Percentiles rank a stretch among this genome's conserved stretches.
Conservation (phyloP, 2,113 vertebrate genomes). For the Hassar affinis region DNA sequence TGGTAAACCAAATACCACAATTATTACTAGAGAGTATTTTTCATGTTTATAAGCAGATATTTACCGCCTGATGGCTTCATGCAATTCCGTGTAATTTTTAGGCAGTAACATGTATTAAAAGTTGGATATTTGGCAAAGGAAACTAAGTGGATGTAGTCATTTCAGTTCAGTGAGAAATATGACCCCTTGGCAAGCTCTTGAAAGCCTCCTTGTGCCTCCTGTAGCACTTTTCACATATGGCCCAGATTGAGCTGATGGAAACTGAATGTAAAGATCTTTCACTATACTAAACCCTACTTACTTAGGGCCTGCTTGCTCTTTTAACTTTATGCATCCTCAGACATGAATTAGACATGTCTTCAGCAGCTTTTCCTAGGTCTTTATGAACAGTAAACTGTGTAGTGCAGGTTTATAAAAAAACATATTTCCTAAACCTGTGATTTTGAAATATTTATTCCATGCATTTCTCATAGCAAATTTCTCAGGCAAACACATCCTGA, state of each 20-base stretch:
- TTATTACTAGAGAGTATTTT: neutral
- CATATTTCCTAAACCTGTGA: constrained; percentile 3
- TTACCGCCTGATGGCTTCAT: neutral
- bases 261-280: constrained; percentile 36
- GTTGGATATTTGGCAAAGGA: constrained; percentile 12
- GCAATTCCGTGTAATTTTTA: neutral
- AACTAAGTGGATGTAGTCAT: constrained; percentile 15
- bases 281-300: neutral
- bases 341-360: constrained; percentile 27
- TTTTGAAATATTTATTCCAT: neutral
- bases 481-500: neutral
- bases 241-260: constrained; percentile 23
- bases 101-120: neutral
- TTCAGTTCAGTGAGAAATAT: constrained; percentile 21
- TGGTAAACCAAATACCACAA: neutral
- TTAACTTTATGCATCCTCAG: constrained; percentile 32
- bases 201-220: constrained; percentile 14
- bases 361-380: neutral
- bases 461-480: neutral
- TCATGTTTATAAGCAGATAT: neutral
- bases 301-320: constrained; percentile 17
- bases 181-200: constrained; percentile 23
- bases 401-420: neutral
- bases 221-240: constrained; percentile 33
- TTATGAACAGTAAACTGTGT: neutral